Evolutionary conservation across 2,888 invertebrate species (phyloP), one percentile per base, ranked within the genome.

Genomic region (Melipona beecheii): DNA sequence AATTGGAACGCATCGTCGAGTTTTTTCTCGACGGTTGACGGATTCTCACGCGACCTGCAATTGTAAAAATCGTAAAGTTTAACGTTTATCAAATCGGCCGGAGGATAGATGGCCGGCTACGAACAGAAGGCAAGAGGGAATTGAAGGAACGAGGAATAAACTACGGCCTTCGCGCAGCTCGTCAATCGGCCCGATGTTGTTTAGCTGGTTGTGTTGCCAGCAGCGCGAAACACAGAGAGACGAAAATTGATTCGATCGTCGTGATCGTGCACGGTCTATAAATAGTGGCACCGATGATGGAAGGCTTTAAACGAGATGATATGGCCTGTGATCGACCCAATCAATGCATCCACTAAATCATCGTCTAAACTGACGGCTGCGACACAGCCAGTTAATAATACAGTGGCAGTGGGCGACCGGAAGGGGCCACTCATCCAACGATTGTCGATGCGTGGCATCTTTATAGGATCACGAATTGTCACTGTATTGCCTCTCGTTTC

Each of bases 271-370:
- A 71, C 75, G 83, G 83, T 92, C 94, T 94, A 94, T 94, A 94
- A 94, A 94, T 94, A 94, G 93, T 91, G 83, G 86, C 87, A 90
- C 93, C 92, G 92, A 94, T 94, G 94, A 93, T 93, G 93, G 92
- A 92, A 94, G 93, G 90, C 91, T 90, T 91, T 93, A 93, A 94
- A 94, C 92, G 92, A 93, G 93, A 94, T 93, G 93, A 93, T 94
- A 93, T 92, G 93, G 93, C 93, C 93, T 91, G 92, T 93, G 94
- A 93, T 93, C 93, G 93, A 93, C 93, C 93, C 93, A 94, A 94
- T 94, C 94, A 94, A 94, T 94, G 94, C 93, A 91, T 94, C 93
- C 92, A 94, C 93, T 94, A 94, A 94, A 94, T 94, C 94, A 94
- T 94, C 94, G 94, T 94, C 93, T 94, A 94, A 93, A 93, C 92